These are phyloP conservation scores for Forpus xanthops DNA, from an alignment of 2,797 vertebrate genomes.

Conservation along the genomic window DNA sequence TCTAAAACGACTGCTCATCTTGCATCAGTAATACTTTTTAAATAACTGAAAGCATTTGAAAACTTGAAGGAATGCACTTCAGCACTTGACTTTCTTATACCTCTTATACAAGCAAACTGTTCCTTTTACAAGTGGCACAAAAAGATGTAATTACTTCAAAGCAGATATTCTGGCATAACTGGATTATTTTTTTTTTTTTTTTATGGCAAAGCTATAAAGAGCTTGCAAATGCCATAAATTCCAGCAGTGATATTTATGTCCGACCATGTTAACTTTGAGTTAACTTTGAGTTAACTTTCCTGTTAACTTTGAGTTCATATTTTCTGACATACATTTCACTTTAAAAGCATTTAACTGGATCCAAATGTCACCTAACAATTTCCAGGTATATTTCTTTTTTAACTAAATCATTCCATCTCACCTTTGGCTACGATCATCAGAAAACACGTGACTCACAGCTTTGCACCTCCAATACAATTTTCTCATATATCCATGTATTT, in stretches of 20 bases:
- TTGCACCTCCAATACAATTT: background rate
- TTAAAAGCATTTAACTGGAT: background rate
- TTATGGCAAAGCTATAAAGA: background rate
- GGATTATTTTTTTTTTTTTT: background rate
- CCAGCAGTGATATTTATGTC: background rate
- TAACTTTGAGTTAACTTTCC: background rate
- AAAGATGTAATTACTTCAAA: background rate
- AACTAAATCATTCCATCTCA: background rate
- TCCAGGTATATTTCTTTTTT: background rate
- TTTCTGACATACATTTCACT: background rate
- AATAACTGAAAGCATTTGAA: background rate
- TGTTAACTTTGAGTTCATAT: background rate
- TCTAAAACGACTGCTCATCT: background rate
- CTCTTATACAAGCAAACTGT: background rate
- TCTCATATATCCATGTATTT: background rate
- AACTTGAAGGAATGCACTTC: background rate
- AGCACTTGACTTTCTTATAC: background rate
- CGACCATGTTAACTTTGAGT: background rate
- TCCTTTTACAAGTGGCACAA: background rate
- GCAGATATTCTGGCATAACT: background rate
- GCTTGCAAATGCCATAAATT: background rate
- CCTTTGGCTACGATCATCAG: background rate
- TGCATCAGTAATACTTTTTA: background rate
- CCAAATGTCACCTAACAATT: background rate
- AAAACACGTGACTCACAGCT: background rate